Percentiles rank a stretch among this genome's conserved stretches.
phyloP scores from a whole-genome alignment of 1,140 invertebrate genomes.

The Wiebesia pumilae region DNA sequence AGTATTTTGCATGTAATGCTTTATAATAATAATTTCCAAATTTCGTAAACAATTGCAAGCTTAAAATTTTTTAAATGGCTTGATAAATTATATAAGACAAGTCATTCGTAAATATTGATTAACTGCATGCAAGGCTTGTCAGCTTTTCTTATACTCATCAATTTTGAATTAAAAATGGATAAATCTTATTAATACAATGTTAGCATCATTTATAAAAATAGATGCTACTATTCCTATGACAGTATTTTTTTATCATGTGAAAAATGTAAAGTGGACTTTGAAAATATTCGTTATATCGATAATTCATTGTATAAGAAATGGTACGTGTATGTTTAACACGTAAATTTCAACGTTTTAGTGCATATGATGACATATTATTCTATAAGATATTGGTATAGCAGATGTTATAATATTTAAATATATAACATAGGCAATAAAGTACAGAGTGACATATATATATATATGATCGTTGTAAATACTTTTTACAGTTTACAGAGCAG shows the following conservation, averaged over 20 bases:
- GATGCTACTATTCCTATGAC: neutral
- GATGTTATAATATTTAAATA: neutral
- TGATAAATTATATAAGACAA: slow-evolving; percentile 67
- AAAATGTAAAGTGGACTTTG: neutral
- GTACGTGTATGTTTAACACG: slow-evolving; percentile 42
- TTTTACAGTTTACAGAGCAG: slow-evolving; percentile 43
- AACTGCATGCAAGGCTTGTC: slow-evolving; percentile 38
- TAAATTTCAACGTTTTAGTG: slow-evolving; percentile 25
- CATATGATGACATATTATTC: neutral
- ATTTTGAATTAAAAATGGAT: neutral
- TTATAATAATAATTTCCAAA: slow-evolving; percentile 14
- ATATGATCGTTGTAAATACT: slow-evolving; percentile 11
- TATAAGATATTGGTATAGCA: neutral
- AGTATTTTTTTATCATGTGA: neutral
- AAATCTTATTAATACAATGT: neutral
- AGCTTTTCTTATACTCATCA: slow-evolving; percentile 37
- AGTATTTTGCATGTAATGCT: slow-evolving; percentile 22
- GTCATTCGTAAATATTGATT: slow-evolving; percentile 57
- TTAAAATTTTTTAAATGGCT: slow-evolving; percentile 57
- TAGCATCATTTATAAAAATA: neutral
- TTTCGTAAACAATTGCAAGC: neutral
- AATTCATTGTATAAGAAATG: slow-evolving; percentile 20
- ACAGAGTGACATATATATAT: neutral
- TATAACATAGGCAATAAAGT: neutral
- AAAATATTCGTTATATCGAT: slow-evolving; percentile 13